These are phyloP conservation scores for Drosophila murphyi DNA, from an alignment of 1,140 invertebrate species.

Conservation along the genomic window DNA sequence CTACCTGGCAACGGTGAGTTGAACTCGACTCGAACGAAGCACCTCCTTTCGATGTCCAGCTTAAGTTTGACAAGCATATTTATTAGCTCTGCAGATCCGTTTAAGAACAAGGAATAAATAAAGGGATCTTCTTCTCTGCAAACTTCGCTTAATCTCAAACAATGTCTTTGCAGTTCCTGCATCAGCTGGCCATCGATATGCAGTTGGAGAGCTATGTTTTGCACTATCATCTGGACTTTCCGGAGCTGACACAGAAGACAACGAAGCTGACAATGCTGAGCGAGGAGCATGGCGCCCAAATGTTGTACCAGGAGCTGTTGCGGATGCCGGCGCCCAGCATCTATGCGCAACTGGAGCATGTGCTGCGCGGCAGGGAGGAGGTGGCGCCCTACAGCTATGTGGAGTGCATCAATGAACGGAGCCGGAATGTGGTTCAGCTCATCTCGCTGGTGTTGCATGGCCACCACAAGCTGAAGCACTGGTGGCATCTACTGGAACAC, in stretches of 20 bases:
- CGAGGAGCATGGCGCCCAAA: slow-evolving; percentile 86
- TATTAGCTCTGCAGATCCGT: too few species aligned
- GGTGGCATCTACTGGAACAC: slow-evolving; percentile 74
- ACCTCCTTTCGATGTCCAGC: not conserved
- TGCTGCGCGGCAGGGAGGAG: slow-evolving; percentile 85
- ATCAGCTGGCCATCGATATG: slow-evolving; percentile 92
- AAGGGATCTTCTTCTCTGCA: too few species aligned
- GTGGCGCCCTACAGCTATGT: slow-evolving; percentile 89
- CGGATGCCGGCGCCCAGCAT: slow-evolving; percentile 88
- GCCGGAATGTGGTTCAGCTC: slow-evolving; percentile 87
- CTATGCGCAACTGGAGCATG: slow-evolving; percentile 88
- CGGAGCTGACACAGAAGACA: slow-evolving; percentile 84
- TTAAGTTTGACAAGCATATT: too few species aligned
- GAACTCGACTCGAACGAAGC: not conserved
- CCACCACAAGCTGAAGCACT: slow-evolving; percentile 65
- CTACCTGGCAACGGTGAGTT: slow-evolving; percentile 86
- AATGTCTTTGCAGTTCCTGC: slow-evolving; percentile 86
- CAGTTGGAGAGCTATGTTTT: slow-evolving; percentile 89
- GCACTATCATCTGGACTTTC: slow-evolving; percentile 95
- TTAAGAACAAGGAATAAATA: too few species aligned
- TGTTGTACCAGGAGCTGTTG: slow-evolving; percentile 88
- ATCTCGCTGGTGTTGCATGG: slow-evolving; percentile 73
- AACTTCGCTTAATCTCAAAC: too few species aligned
- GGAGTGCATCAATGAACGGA: slow-evolving; percentile 88
- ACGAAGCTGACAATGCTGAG: slow-evolving; percentile 85